Base-by-base conservation (phyloP, 1,140 invertebrate genomes). In the Apis laboriosa region DNA sequence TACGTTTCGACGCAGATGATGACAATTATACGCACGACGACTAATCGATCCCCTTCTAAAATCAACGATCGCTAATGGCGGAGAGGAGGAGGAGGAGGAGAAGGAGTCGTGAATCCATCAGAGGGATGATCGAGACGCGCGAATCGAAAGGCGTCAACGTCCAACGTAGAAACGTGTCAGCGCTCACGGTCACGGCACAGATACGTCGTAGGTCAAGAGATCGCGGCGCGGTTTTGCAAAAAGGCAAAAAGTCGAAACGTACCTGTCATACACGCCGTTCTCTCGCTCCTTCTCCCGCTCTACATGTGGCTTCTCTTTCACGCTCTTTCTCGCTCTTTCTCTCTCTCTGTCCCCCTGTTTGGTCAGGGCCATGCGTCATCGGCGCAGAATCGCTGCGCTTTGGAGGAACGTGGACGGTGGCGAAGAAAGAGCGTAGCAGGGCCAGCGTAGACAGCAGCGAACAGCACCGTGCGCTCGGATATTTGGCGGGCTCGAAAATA, bases 401-500 rank as follows among this genome's bases (percentile, higher is more conserved):
- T 56, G 74, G 70, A 73, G 70, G 77, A 66, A 64, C 71, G 58
- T 70, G 78, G 70, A 74, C 61, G 70, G 9, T 51, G 60, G 67
- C 74, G 80, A 90, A 79, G 80, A 83, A 66, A 87, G 78, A 88
- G 58, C 78, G 55, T 67, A 60, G 84, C 79, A 75, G 73, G 77
- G 55, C 74, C 64, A 64, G 61, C 55, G 64, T 66, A 77, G 73
- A 61, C 75, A 83, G 49, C 66, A 70, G 21, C 74, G 73, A 49
- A 21, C 56, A 56, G 70, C 58, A 77, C 70, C 64, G 75, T 58
- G 74, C 51, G 24, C 58, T 60, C 61, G 89, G 86, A 90, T 89
- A 89, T 89, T 90, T 86, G 86, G 84, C 85, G 87, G 80, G 76
- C 88, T 90, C 88, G 70, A 90, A 90, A 90, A 90, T 90, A 90